Percentiles rank a stretch among this genome's conserved stretches.
Evolutionary conservation across 1,140 invertebrate genomes (phyloP).

Genomic region (Drosophila quadrilineata): DNA sequence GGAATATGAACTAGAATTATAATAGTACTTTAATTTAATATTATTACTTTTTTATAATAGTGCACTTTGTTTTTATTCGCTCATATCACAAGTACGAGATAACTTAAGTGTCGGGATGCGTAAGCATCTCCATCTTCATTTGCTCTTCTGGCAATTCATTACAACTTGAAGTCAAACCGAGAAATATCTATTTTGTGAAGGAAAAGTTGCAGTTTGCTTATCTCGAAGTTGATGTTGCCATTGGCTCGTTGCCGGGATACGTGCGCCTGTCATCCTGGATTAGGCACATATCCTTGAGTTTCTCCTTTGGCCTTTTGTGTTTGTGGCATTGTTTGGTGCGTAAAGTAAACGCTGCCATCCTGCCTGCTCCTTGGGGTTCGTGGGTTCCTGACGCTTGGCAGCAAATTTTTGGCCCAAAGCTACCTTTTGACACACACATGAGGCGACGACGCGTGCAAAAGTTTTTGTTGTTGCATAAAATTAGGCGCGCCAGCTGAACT

Average conservation of each 20-base stretch:
- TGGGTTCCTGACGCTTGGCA: not conserved
- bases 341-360: no score
- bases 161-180: slow-evolving; percentile 23
- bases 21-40: no score
- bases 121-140: no score
- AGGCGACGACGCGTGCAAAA: slow-evolving; percentile 72
- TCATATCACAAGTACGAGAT: no score
- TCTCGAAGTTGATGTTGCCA: slow-evolving; percentile 52
- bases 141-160: slow-evolving; percentile 45
- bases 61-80: no score
- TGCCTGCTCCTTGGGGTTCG: no score
- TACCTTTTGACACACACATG: slow-evolving; percentile 62
- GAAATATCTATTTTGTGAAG: not conserved
- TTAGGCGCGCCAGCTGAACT: slow-evolving; percentile 35
- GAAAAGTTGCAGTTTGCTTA: slow-evolving; percentile 65
- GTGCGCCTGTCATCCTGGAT: slow-evolving; percentile 66
- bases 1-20: no score
- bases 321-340: slow-evolving; percentile 42
- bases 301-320: slow-evolving; percentile 45
- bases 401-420: slow-evolving; percentile 59
- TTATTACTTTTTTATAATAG: no score
- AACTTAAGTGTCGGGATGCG: no score
- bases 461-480: slow-evolving; percentile 70
- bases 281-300: slow-evolving; percentile 62
- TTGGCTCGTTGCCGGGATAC: slow-evolving; percentile 43